Evolutionary conservation across 2,113 vertebrate species (phyloP).

Genomic region (Scomber scombrus): DNA sequence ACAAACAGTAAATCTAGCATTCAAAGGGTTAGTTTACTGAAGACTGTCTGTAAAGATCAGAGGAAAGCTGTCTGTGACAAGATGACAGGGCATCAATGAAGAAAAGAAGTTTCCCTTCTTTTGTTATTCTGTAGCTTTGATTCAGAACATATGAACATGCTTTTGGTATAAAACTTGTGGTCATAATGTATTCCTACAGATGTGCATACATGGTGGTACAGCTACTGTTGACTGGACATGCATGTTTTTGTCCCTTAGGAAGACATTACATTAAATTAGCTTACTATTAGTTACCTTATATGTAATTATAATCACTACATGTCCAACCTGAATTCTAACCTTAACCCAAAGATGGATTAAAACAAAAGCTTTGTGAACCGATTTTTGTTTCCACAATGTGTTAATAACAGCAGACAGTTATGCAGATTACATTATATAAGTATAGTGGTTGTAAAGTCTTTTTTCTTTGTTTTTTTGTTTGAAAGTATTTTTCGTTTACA

Average conservation of each 20-base stretch:
- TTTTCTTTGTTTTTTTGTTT: neutral
- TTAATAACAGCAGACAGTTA: neutral
- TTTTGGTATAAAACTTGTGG: neutral
- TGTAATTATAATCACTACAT: neutral
- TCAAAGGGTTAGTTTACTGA: neutral
- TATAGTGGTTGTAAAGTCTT: constrained; percentile 2
- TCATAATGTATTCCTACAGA: constrained; percentile 3
- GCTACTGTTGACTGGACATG: neutral
- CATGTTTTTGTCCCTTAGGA: neutral
- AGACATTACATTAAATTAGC: neutral
- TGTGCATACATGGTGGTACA: neutral
- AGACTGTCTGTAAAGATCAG: neutral
- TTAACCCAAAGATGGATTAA: neutral
- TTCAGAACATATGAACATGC: neutral
- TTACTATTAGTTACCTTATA: neutral
- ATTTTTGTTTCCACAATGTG: neutral
- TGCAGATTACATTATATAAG: neutral
- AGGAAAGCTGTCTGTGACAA: neutral
- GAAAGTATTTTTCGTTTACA: constrained; percentile 13
- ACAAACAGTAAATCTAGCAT: neutral
- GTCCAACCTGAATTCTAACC: neutral
- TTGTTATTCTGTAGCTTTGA: neutral
- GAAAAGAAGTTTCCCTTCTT: neutral
- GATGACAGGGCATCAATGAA: neutral
- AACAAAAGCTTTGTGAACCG: too few relatives aligned